These are phyloP conservation scores for Acomys russatus DNA, from an alignment of 2,797 vertebrate genomes.

Conservation along the genomic window DNA sequence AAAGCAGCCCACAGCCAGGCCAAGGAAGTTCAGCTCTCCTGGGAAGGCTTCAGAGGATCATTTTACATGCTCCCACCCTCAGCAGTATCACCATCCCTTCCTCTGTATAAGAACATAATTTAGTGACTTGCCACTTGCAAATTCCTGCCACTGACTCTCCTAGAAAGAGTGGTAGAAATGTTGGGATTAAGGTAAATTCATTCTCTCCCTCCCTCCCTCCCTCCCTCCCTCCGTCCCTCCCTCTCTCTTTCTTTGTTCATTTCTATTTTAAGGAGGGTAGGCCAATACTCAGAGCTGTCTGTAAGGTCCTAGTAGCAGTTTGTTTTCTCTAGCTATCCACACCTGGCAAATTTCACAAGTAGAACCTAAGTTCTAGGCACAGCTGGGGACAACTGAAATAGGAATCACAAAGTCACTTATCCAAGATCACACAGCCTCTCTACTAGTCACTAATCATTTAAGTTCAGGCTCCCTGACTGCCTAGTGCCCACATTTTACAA, in stretches of 20 bases:
- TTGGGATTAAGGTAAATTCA: background rate
- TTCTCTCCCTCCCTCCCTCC: too few species aligned
- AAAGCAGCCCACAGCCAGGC: background rate
- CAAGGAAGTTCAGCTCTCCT: conserved; percentile 35
- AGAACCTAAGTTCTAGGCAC: background rate
- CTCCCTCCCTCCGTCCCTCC: too few species aligned
- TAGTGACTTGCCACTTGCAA: background rate
- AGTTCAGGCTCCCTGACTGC: background rate
- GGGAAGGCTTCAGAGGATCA: conserved; percentile 19
- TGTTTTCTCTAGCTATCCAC: background rate
- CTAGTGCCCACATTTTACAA: accelerated
- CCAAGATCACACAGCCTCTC: background rate
- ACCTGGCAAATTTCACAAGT: background rate
- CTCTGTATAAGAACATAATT: background rate
- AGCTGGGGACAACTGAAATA: background rate
- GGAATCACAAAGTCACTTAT: background rate
- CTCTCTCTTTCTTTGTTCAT: too few species aligned
- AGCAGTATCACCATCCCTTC: accelerated
- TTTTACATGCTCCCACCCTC: background rate
- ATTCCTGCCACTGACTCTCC: background rate
- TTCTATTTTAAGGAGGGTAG: background rate
- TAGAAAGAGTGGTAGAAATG: background rate
- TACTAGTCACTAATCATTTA: background rate
- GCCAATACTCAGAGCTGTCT: background rate
- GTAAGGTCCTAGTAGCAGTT: background rate